Evolutionary conservation across 2,113 vertebrate genomes (phyloP).

Genomic region (Hipposideros armiger): DNA sequence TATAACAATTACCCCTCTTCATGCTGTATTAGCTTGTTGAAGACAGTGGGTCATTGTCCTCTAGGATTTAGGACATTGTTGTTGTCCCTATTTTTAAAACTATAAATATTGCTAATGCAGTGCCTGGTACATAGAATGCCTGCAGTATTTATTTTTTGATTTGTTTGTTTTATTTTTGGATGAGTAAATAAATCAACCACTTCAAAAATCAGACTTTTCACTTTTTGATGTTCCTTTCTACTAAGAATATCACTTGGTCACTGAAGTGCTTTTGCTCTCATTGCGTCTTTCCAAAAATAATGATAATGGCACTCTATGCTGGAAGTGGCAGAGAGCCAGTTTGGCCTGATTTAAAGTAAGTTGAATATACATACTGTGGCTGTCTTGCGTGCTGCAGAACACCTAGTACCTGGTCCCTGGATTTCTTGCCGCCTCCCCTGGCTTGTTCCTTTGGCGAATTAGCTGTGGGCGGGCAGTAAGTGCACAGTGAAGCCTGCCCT

Average conservation of each 20-base stretch:
- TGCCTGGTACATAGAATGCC: background rate
- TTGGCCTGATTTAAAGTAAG: background rate
- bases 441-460: background rate
- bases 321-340: background rate
- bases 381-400: background rate
- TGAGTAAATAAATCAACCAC: background rate
- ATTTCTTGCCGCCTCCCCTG: background rate
- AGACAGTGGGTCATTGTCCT: background rate
- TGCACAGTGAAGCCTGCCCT: background rate
- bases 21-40: background rate
- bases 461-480: background rate
- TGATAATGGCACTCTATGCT: background rate
- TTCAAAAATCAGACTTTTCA: background rate
- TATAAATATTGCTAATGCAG: background rate
- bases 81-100: background rate
- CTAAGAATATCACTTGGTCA: background rate
- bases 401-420: background rate
- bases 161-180: background rate
- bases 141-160: background rate
- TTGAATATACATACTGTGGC: background rate
- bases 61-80: background rate
- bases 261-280: background rate
- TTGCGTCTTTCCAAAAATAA: slow-evolving; percentile 33
- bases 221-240: background rate
- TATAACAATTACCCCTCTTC: background rate